Conservation (phyloP, 2,113 vertebrate genomes). For the Platichthys stellatus region DNA sequence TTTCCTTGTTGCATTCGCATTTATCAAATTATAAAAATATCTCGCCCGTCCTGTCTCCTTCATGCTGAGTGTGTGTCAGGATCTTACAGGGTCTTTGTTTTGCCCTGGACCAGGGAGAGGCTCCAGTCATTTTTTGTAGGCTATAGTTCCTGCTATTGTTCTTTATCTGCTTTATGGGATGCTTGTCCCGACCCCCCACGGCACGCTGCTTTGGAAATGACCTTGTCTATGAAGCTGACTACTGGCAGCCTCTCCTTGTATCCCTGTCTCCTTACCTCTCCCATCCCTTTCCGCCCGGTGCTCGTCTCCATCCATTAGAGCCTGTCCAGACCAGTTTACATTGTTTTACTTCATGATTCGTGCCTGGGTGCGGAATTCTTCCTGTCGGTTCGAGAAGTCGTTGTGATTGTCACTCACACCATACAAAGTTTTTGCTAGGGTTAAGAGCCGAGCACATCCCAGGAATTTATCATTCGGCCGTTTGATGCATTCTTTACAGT, state of each 20-base stretch:
- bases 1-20: conserved; percentile 64
- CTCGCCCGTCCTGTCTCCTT: conserved; percentile 62
- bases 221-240: conserved; percentile 78
- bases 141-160: conserved; percentile 93
- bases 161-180: conserved; percentile 88
- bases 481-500: conserved; percentile 25
- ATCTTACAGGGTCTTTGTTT: conserved; percentile 73
- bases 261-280: conserved; percentile 72
- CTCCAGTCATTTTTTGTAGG: conserved; percentile 78
- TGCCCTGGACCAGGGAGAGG: conserved; percentile 84
- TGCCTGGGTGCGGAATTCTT: conserved; percentile 29
- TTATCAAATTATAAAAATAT: conserved; percentile 74
- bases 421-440: conserved; percentile 16
- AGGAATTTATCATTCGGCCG: conserved; percentile 32
- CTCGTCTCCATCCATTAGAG: conserved; percentile 61
- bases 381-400: conserved; percentile 22
- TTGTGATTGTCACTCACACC: conserved; percentile 33
- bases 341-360: conserved; percentile 42
- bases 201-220: conserved; percentile 79
- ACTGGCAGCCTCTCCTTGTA: conserved; percentile 62
- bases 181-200: conserved; percentile 79
- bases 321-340: conserved; percentile 27
- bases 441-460: conserved; percentile 31
- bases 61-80: conserved; percentile 66
- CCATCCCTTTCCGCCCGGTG: conserved; percentile 71